Conservation (phyloP, 2,113 vertebrate genomes). For the Rhodinocichla rosea region DNA sequence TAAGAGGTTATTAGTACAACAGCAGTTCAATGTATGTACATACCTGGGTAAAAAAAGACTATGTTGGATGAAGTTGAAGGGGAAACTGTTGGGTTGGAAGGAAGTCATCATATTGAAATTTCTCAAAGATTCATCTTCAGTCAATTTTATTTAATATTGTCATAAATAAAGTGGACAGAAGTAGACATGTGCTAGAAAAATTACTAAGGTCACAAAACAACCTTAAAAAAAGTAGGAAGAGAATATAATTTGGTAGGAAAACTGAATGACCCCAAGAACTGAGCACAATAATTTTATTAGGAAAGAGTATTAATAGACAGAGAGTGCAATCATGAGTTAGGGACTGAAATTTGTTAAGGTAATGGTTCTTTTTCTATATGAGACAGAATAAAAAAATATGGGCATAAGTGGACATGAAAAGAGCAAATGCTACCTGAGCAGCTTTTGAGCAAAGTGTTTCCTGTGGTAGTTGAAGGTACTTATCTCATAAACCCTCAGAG, state of each 20-base stretch:
- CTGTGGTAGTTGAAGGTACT: neutral
- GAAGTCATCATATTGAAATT: neutral
- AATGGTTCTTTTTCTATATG: neutral
- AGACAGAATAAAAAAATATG: neutral
- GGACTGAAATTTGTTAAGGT: neutral
- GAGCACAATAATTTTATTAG: neutral
- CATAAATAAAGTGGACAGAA: neutral
- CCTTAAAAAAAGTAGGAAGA: neutral
- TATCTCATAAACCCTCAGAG: neutral
- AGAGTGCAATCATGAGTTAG: neutral
- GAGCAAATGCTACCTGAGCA: neutral
- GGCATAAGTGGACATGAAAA: neutral
- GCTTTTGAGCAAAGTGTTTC: neutral
- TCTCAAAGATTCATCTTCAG: neutral
- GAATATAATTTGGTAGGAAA: neutral
- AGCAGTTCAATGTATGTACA: neutral
- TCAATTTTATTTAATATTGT: neutral
- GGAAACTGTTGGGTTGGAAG: neutral
- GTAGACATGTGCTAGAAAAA: neutral
- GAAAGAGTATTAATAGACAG: neutral
- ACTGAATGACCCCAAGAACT: neutral
- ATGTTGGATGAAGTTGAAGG: neutral
- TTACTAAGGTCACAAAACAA: neutral
- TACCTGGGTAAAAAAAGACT: neutral
- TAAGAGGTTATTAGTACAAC: constrained; percentile 1